A percentile compares a stretch with the other conserved stretches of the same genome.
These are phyloP conservation scores for Gallinago nigripennis DNA, from an alignment of 2,797 vertebrate species.

Conservation along the genomic window DNA sequence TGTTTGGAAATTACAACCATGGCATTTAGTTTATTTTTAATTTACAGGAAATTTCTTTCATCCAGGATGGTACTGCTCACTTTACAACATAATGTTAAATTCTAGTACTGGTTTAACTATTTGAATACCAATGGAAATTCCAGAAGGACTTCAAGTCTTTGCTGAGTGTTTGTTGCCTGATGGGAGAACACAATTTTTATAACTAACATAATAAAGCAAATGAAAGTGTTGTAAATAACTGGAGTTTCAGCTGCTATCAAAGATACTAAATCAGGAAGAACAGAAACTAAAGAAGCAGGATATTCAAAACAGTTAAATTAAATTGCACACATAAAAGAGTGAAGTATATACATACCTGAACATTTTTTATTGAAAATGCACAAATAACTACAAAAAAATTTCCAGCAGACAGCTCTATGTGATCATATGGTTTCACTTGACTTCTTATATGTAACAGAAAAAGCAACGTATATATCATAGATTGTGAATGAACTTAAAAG, in stretches of 20 bases:
- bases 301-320: slow-evolving; percentile 9
- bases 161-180: background rate
- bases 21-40: background rate
- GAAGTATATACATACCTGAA: background rate
- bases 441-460: background rate
- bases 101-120: slow-evolving; percentile 9
- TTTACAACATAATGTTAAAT: slow-evolving; percentile 4
- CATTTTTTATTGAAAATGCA: background rate
- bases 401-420: background rate
- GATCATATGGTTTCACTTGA: background rate
- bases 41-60: background rate
- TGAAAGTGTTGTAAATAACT: background rate
- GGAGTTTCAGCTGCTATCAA: background rate
- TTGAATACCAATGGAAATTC: slow-evolving; percentile 5
- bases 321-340: background rate
- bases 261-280: background rate
- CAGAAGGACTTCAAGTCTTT: background rate
- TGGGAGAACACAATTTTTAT: background rate
- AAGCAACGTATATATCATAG: background rate
- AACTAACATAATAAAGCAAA: background rate
- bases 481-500: background rate
- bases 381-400: background rate
- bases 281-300: background rate
- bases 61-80: background rate
- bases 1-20: background rate